Evolutionary conservation across 2,113 vertebrate genomes (phyloP), one percentile per base, ranked within the genome.

Genomic region (Serinus canaria): DNA sequence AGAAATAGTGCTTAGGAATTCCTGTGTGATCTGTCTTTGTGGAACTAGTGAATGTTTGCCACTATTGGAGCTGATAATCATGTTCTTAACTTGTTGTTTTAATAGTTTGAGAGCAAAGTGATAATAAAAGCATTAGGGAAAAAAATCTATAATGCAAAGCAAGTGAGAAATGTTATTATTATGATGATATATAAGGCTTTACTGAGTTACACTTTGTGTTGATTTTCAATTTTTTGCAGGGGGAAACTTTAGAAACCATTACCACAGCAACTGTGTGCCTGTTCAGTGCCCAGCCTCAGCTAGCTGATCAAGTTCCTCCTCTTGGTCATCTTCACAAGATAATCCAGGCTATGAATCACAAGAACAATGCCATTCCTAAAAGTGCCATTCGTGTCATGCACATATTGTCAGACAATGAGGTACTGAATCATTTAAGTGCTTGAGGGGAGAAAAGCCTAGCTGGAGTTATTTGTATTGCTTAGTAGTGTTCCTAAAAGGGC

Each of bases 291-390:
- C 99, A 99, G 96, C 98, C 97, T 83, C 99, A 99, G 97, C 97
- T 99, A 83, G 98, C 99, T 30, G 99, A 99, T 95, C 99, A 99
- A 97, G 99, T 99, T 39, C 99, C 99, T 64, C 99, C 99, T 2
- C 95, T 99, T 92, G 99, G 99, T 82, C 99, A 99, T 90, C 98
- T 99, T 92, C 99, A 99, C 70, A 99, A 99, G 88, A 95, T 99
- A 79, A 94, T 99, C 90, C 98, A 99, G 37, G 99, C 99, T 2
- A 98, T 99, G 96, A 99, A 98, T 93, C 99, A 99, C 97, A 99
- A 99, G 97, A 99, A 99, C 98, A 99, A 98, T 6, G 98, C 99
- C 23, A 97, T 99, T 90, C 99, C 99, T 60, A 99, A 99, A 98
- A 99, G 99, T 96, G 98, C 99, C 97, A 99, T 99, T 95, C 98